Evolutionary conservation across 2,888 invertebrate genomes (phyloP), one percentile per base, ranked within the genome.

Genomic region (Prenolepis imparis): DNA sequence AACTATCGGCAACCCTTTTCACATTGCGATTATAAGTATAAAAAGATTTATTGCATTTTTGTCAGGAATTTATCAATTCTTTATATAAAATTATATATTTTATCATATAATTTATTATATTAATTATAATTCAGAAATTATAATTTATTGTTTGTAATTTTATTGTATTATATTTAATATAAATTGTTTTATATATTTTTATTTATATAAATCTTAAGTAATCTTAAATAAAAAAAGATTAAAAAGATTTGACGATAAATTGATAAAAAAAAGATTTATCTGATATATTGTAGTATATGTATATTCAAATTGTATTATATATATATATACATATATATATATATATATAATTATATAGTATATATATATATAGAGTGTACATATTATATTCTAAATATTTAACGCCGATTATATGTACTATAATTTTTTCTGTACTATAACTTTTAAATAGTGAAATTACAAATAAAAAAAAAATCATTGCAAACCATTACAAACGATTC

Each of bases 11-110:
- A 84, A 88, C 18, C 78, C 88, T 63, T 91, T 93, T 28, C 52
- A 81, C 8, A 73, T 70, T 21, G 87, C 90, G n/a, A 84, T 91
- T 15, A 84, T 36, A 28, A 90, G 88, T 28, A 88, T 92, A 1
- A 91, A 90, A 44, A 93, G 89, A 67, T 89, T 94, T 39, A 93
- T 94, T 55, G 67, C 84, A 28, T 81, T 94, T 28, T 75, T 94
- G 0, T 52, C 86, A 0, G 89, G 89, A 5, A 61, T 94, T 18
- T 72, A 82, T 1, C 82, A 59, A 21, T 67, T 83, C 12, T 66
- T 64, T 15, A 55, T n/a, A 24, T 24, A 63, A 32, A 28, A 28
- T 28, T 28, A 28, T 28, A 28, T 28, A 28, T 28, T 28, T 28
- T 28, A 28, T 28, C 3, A 28, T 28, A 28, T 28, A 28, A 28